Evolutionary conservation across 2,113 vertebrate species (phyloP).

Genomic region (Prochilodus magdalenae): DNA sequence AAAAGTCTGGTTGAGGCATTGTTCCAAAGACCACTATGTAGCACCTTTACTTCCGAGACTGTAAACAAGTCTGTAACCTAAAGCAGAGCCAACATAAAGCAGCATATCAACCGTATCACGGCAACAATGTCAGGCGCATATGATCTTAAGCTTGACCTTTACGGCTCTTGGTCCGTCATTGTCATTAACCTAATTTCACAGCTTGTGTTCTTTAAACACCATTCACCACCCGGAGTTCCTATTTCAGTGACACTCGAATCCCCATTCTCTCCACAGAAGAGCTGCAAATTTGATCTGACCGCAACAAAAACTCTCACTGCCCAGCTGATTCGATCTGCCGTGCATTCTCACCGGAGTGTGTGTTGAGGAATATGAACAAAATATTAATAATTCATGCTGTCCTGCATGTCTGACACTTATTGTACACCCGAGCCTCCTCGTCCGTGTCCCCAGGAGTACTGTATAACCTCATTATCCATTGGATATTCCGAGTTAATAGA

Average conservation of each 20-base stretch:
- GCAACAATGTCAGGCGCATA: neutral
- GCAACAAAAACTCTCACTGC: constrained; percentile 16
- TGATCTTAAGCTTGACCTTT: neutral
- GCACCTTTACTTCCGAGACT: too few species aligned
- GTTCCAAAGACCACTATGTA: too few species aligned
- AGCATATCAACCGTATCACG: neutral
- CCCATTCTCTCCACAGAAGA: constrained; percentile 23
- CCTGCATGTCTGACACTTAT: neutral
- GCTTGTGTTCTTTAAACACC: constrained; percentile 12
- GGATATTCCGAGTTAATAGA: neutral
- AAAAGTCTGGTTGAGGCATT: too few species aligned
- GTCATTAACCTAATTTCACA: constrained; percentile 14
- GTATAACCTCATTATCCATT: neutral
- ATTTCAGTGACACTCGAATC: constrained; percentile 52
- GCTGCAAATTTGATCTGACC: neutral
- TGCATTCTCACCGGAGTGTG: neutral
- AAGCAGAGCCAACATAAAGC: neutral
- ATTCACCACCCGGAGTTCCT: constrained; percentile 21
- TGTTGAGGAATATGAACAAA: neutral
- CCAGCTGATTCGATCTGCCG: constrained; percentile 5
- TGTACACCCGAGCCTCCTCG: neutral
- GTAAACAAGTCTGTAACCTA: neutral
- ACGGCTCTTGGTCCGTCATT: neutral
- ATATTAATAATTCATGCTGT: neutral
- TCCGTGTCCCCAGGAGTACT: neutral